Percentiles rank a stretch among this genome's conserved stretches.
phyloP scores from a whole-genome alignment of 2,888 invertebrate species.

The Tetragonisca angustula region DNA sequence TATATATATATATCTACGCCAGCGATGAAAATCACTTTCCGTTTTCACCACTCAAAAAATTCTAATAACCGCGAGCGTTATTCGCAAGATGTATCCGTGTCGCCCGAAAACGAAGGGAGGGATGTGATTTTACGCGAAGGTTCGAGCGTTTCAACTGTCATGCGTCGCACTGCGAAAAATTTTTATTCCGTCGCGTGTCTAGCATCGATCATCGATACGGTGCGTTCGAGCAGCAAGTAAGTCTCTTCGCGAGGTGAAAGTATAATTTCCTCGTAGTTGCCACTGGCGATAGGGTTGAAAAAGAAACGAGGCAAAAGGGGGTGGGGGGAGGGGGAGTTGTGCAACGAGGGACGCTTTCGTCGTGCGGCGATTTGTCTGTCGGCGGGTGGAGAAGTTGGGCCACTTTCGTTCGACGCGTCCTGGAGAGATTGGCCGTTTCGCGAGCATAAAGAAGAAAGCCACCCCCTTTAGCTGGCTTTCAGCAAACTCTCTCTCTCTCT shows the following conservation, averaged over 20 bases:
- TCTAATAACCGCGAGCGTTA: neutral
- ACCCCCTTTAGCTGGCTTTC: conserved; percentile 62
- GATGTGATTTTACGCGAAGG: neutral
- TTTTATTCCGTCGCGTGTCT: too few species aligned
- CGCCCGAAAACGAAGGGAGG: neutral
- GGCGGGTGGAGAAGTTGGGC: conserved; percentile 65
- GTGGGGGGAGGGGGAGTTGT: conserved; percentile 30
- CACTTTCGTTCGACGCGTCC: conserved; percentile 72
- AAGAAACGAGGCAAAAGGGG: neutral
- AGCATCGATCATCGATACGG: neutral
- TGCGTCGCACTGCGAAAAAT: neutral
- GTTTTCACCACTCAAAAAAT: neutral
- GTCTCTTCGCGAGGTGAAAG: neutral
- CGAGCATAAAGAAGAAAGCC: conserved; percentile 68
- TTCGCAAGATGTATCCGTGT: neutral
- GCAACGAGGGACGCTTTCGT: conserved; percentile 59
- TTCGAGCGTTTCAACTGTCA: neutral
- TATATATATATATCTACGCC: neutral
- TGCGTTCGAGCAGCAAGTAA: neutral
- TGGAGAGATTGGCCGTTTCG: conserved; percentile 72
- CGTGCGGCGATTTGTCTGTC: conserved; percentile 58
- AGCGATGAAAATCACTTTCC: conserved; percentile 2
- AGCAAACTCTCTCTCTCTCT: conserved; percentile 42
- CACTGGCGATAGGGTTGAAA: neutral
- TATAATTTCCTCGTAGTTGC: conserved; percentile 34